Conservation (phyloP, 2,797 vertebrate species). For the Lophotriccus pileatus region DNA sequence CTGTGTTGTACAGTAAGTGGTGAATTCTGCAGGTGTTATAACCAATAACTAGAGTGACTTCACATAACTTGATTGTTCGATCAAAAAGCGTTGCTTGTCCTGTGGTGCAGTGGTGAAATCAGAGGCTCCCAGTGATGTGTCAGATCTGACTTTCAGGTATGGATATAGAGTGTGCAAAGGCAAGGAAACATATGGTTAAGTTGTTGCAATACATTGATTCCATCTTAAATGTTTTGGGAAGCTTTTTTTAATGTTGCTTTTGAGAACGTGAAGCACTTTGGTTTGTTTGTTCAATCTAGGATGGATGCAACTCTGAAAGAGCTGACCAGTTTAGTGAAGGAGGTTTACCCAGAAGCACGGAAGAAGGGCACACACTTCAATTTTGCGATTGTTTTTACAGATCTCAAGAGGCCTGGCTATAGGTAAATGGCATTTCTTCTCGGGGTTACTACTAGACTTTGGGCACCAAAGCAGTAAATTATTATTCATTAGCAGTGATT, state of each 20-base stretch:
- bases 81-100: neutral
- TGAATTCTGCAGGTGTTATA: neutral
- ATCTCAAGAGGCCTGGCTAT: slow-evolving; percentile 91
- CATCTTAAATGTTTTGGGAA: neutral
- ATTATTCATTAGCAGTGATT: neutral
- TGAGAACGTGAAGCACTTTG: neutral
- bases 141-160: neutral
- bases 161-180: neutral
- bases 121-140: rapidly evolving
- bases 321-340: slow-evolving; percentile 95
- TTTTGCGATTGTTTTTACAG: slow-evolving; percentile 95
- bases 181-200: neutral
- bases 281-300: slow-evolving; percentile 73
- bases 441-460: neutral
- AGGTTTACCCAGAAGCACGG: slow-evolving; percentile 96
- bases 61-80: neutral
- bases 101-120: neutral
- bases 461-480: neutral
- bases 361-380: slow-evolving; percentile 98
- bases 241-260: neutral
- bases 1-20: neutral
- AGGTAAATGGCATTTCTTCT: slow-evolving; percentile 75
- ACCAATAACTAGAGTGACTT: neutral
- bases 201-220: neutral
- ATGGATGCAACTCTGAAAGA: slow-evolving; percentile 98